Base-by-base conservation (phyloP, 2,888 invertebrate species). In the Campoletis raptor region DNA sequence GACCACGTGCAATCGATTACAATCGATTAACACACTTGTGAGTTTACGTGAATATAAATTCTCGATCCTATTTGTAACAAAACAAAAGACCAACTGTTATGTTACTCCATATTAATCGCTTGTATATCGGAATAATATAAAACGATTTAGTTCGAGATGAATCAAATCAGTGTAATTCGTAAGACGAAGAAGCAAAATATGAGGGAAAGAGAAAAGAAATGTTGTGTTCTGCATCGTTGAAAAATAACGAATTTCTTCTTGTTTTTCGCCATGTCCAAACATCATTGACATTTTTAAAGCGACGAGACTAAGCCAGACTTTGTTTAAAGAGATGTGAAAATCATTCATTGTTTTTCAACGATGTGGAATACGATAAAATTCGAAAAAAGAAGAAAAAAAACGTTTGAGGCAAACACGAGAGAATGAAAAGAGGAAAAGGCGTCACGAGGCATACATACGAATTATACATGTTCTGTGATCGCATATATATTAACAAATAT, bases 391-490 rank as follows among this genome's bases (percentile, higher is more conserved):
- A 83, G 78, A 84, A 85, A 85, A 78, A 85, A 61, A 79, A 87
- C 6, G 30, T 30, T 61, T 30, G 6, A 86, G 85, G 87, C 83
- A 80, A 70, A 87, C 82, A 88, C 81, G 85, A n/a, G 21, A 48
- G 9, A 67, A 42, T 30, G 24, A 69, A 36, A 69, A 42, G 80
- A 87, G 87, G 40, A 21, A 87, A 86, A 88, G 87, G 88, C 87
- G 89, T 88, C 90, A 88, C 88, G 88, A 90, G 87, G 89, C 88
- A 90, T 92, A 92, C 90, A 91, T 91, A 91, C 92, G 91, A 91
- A 92, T 91, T 92, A 92, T 90, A 89, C 90, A 92, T 90, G 90
- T 92, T 91, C 92, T 92, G 92, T 92, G 93, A 92, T 93, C 90
- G 91, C 91, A 91, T 91, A 92, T 92, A 89, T 85, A 89, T 85